A percentile compares a stretch with the other conserved stretches of the same genome.
Evolutionary conservation across 1,140 invertebrate species (phyloP).

Genomic region (Ladona fulva): DNA sequence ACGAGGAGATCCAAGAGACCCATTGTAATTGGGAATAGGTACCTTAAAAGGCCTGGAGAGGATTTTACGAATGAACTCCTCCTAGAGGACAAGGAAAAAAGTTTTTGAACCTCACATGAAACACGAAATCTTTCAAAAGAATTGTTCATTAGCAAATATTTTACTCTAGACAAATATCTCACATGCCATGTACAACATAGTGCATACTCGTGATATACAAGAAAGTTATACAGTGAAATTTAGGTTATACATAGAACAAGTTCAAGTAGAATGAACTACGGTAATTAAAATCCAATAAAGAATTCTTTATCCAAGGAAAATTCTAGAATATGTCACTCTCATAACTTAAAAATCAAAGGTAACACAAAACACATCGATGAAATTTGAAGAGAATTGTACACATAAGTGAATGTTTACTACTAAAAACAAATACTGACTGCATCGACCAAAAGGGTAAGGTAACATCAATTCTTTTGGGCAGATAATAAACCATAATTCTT

Average conservation of each 20-base stretch:
- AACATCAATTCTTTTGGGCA: neutral
- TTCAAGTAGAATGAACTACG: too few species aligned
- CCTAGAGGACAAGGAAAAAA: constrained; percentile 40
- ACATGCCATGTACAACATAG: neutral
- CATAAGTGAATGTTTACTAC: too few species aligned
- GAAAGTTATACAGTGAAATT: neutral
- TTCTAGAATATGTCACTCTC: too few species aligned
- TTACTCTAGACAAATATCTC: too few species aligned
- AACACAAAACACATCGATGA: too few species aligned
- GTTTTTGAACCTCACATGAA: neutral
- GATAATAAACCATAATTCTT: too few species aligned
- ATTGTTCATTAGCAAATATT: neutral
- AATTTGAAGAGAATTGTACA: too few species aligned
- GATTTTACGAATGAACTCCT: constrained; percentile 69
- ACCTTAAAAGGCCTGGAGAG: constrained; percentile 88
- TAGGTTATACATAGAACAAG: neutral
- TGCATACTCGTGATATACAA: neutral
- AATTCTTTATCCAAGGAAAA: too few species aligned
- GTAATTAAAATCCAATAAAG: too few species aligned
- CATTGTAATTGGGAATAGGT: constrained; percentile 81
- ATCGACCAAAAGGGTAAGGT: too few species aligned
- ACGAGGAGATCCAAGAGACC: constrained; percentile 46
- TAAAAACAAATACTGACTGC: too few species aligned
- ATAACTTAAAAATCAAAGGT: too few species aligned
- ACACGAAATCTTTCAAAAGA: neutral